Base-by-base conservation (phyloP, 1,140 invertebrate genomes). In the Euura saliciscinereae region DNA sequence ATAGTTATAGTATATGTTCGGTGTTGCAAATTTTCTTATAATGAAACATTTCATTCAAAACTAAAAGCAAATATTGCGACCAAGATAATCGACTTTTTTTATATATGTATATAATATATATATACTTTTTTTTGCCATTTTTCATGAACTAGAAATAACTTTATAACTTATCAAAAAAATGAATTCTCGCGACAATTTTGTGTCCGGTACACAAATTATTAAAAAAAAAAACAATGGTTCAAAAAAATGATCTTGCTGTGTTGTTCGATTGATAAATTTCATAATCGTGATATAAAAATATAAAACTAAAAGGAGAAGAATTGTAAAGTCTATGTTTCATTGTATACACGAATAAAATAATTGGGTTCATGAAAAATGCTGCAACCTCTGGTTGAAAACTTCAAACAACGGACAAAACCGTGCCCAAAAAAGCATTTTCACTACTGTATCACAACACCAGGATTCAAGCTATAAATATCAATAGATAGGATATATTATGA, bases 371-470 rank as follows among this genome's bases (percentile, higher is more conserved):
- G 51, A 59, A 59, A 59, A 59, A 59, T 59, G 51, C 51, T 11
- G 8, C 78, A 74, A 79, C 75, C 77, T 75, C 74, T 76, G 78
- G 77, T 79, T 76, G 75, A 77, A 77, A 66, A 73, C 74, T 66
- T 70, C 74, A 78, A 65, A 79, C 76, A 71, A 76, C 77, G 78
- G 78, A 76, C 76, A 78, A 76, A 81, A 85, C 82, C 83, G 83
- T 84, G 83, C 83, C 83, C 83, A 85, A 85, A 28, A 81, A 80
- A 84, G 82, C 78, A 74, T 83, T 78, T 83, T 79, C 78, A 84
- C 84, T 86, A 86, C 84, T 84, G 66, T 84, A 84, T 82, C 81
- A 85, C 83, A 85, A 86, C 83, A 85, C 82, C 83, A 85, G 84
- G 83, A 85, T 80, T 83, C 84, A 85, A 86, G 83, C 84, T 85